Base-by-base conservation (phyloP, 2,888 invertebrate species). In the Cinara cedri region DNA sequence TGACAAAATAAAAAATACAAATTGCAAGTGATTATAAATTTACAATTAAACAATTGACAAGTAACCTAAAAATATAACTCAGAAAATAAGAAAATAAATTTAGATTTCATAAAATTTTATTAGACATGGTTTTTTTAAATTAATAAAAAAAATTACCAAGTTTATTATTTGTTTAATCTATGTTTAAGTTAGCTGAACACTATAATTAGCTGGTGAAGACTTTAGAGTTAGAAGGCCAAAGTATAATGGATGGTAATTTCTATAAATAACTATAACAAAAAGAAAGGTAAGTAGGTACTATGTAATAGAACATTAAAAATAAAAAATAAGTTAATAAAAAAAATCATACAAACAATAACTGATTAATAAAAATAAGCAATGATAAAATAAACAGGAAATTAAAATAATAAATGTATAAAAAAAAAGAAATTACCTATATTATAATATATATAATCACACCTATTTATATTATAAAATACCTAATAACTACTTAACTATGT, bases 201-300 rank as follows among this genome's bases (percentile, higher is more conserved):
- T 72, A 72, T 51, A 63, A 49, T 63, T 74, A 74, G 51, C 34
- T 8, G 13, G 9, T 21, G n/a, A 63, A 24, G n/a, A 54, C 51
- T 42, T 21, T 51, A 51, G 3, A 19, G 34, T 19, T 10, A n/a
- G 34, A 11, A 44, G 72, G 16, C 14, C 11, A 62, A 44, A 74
- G 11, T 63, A 4, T 11, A 63, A 42, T 63, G 51, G 3, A 42
- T 63, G 51, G 3, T 16, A 42, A 63, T 21, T 34, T 63, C 62
- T 74, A 74, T 51, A 63, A 74, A 74, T 74, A 74, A 63, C 62
- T 51, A 63, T 16, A 63, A 63, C 24, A 63, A 62, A 57, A 46
- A 72, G 3, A 70, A 24, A 72, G 42, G n/a, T 57, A 14, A 16
- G 6, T 63, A n/a, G 13, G 21, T 44, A 44, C n/a, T 6, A 16